phyloP scores from a whole-genome alignment of 2,888 invertebrate species.

The Philereme transversata region DNA sequence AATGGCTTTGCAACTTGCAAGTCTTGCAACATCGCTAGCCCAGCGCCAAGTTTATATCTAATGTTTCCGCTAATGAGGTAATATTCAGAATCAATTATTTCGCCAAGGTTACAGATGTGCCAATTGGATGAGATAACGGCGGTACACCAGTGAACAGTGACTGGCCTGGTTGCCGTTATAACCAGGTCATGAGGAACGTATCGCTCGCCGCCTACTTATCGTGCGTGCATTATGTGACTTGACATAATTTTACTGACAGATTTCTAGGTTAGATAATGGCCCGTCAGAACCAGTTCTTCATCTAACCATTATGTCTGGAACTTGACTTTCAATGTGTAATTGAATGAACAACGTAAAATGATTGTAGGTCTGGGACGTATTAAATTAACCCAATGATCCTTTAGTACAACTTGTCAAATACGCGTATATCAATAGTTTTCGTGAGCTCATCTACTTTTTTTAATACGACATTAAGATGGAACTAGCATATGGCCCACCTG shows the following conservation, averaged over 20 bases:
- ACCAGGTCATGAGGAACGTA: conserved; percentile 61
- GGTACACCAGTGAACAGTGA: conserved; percentile 23
- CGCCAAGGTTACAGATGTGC: conserved; percentile 36
- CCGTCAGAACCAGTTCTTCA: conserved; percentile 28
- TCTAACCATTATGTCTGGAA: conserved; percentile 6
- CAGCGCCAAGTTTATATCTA: conserved; percentile 7
- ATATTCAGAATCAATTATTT: conserved; percentile 16
- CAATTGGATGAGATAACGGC: conserved; percentile 55
- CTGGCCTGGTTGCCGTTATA: conserved; percentile 56
- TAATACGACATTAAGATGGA: no score
- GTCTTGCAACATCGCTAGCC: background rate
- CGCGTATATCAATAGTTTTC: no score
- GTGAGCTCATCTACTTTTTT: no score
- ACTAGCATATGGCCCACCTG: no score
- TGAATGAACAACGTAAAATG: no score
- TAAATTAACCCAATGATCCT: no score
- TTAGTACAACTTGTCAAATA: no score
- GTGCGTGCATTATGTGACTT: conserved; percentile 54
- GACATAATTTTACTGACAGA: conserved; percentile 55
- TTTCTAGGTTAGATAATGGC: conserved; percentile 42
- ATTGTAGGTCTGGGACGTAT: no score
- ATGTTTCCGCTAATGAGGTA: conserved; percentile 20
- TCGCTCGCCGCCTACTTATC: conserved; percentile 40
- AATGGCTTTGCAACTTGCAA: conserved; percentile 3
- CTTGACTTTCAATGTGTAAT: background rate